Evolutionary conservation across 2,888 invertebrate genomes (phyloP).

Genomic region (Folsomia candida): DNA sequence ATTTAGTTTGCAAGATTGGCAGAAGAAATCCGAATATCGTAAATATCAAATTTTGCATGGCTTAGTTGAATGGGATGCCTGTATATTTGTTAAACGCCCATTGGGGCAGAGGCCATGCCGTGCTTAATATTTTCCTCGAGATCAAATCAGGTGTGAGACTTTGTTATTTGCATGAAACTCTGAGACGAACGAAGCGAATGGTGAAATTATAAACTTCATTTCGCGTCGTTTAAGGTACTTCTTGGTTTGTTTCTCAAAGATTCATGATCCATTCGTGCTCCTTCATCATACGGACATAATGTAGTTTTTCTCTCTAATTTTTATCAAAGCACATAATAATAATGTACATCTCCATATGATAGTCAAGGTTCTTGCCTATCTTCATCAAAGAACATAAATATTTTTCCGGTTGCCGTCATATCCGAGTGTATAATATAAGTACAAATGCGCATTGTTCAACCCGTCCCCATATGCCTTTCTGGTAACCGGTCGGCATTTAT

Average conservation of each 20-base stretch:
- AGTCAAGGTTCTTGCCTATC: neutral
- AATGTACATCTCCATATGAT: no score
- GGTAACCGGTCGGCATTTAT: neutral
- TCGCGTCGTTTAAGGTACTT: neutral
- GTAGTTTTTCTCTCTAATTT: no score
- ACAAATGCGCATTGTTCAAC: neutral
- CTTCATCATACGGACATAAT: no score
- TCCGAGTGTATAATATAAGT: neutral
- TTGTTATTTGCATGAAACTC: no score
- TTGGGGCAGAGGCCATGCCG: constrained; percentile 39
- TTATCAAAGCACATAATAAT: neutral
- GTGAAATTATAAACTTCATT: neutral
- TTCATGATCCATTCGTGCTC: no score
- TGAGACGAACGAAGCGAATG: no score
- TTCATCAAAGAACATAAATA: neutral
- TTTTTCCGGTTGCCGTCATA: neutral
- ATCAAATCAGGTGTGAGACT: constrained; percentile 44
- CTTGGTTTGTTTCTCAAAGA: neutral
- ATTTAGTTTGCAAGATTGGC: no score
- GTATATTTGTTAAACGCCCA: constrained; percentile 45
- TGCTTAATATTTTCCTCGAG: constrained; percentile 36
- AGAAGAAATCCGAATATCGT: constrained; percentile 33
- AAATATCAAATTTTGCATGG: constrained; percentile 43
- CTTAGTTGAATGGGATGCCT: constrained; percentile 35
- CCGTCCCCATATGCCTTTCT: neutral